These are phyloP conservation scores for Nyctibius grandis DNA, from an alignment of 2,797 vertebrate genomes.

Conservation along the genomic window DNA sequence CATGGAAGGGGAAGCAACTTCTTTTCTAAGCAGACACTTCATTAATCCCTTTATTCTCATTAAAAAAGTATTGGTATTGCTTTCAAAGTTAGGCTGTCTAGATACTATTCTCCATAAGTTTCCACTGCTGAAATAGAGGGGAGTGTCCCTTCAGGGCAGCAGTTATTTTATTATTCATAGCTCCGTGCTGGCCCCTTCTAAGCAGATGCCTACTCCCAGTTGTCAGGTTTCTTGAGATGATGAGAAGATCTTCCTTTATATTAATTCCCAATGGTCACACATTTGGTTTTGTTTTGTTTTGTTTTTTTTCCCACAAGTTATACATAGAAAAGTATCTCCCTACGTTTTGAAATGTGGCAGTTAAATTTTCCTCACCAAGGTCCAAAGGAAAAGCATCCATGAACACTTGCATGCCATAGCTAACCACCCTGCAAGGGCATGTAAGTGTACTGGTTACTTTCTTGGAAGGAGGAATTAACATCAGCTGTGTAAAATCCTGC, in stretches of 20 bases:
- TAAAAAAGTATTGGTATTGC: neutral
- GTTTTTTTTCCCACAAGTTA: neutral
- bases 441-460: neutral
- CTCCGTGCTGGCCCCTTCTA: neutral
- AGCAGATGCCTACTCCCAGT: neutral
- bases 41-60: neutral
- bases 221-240: neutral
- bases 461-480: neutral
- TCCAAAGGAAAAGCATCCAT: neutral
- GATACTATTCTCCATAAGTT: neutral
- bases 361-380: neutral
- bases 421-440: neutral
- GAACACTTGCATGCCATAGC: neutral
- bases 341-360: neutral
- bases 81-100: neutral
- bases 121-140: neutral
- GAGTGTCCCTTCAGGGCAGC: neutral
- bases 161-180: neutral
- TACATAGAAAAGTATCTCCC: neutral
- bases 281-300: neutral
- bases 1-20: neutral
- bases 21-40: neutral
- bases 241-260: neutral
- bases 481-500: neutral
- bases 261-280: neutral